Evolutionary conservation across 2,797 vertebrate genomes (phyloP), one percentile per base, ranked within the genome.

Genomic region (Acanthornis magna): DNA sequence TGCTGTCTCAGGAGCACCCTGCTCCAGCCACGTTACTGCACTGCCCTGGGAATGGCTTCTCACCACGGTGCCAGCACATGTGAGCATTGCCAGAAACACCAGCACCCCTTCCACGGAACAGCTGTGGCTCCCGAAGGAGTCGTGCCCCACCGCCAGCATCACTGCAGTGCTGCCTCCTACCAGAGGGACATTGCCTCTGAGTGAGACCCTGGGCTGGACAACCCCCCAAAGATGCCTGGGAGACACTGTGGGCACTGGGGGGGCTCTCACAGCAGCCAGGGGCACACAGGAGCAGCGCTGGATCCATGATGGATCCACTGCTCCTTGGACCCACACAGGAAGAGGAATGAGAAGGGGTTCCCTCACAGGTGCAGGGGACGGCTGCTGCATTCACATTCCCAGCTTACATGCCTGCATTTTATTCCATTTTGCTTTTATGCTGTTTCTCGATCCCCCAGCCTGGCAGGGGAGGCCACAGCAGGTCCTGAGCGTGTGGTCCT

Each of bases 361-460:
- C 40, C 66, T 34, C 48, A 12, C 16, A 45, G 38, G 54, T 48
- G 30, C 23, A 25, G 22, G 9, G 42, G 17, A 43, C 42, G 8
- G 17, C 40, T 68, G 19, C 47, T 58, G 30, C 21, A 6, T 5
- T 38, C 47, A 7, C 34, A 29, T 20, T n/a, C 7, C 36, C 43
- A 36, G 40, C 34, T 19, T 0, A 2, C 16, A 6, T 0, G 1
- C 26, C 70, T 63, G 38, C 26, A 11, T 45, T 75, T 50, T 1
- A 34, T 42, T 80, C 36, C 4, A 1, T 20, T 63, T 34, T 32
- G 47, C 17, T 61, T 71, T 57, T 26, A 5, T 12, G 38, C 42
- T 32, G 22, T 13, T 48, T 16, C 70, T 51, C 19, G 61, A 14
- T 42, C 4, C 34, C 81, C 21, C 10, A 2, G 74, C 5, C 57